Conservation (phyloP, 2,888 invertebrate species). For the Allolobophora icterica region DNA sequence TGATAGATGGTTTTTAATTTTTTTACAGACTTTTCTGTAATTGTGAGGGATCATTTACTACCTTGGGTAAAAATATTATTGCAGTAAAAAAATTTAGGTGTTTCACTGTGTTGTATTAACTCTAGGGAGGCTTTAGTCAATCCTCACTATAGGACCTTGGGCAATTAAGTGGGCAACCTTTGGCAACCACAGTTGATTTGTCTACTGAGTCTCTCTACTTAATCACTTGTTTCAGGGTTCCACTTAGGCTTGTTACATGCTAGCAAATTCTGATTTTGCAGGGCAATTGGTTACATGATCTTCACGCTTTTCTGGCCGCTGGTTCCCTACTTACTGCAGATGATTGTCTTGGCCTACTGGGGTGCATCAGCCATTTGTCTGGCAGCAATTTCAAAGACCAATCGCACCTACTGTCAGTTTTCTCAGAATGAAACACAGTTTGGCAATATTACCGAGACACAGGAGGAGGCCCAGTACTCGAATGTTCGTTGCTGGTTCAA, state of each 20-base stretch:
- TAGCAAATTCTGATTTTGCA: conserved; percentile 66
- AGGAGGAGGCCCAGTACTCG: background rate
- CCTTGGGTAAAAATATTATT: background rate
- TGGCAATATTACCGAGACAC: background rate
- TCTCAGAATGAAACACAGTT: background rate
- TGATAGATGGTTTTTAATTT: background rate
- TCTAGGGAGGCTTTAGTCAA: background rate
- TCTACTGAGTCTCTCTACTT: no score
- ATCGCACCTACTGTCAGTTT: conserved; percentile 13
- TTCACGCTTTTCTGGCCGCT: conserved; percentile 88
- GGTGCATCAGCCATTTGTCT: conserved; percentile 71
- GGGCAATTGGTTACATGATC: conserved; percentile 84
- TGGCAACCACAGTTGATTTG: background rate
- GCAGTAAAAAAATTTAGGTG: background rate
- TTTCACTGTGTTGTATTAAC: background rate
- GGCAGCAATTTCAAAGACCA: conserved; percentile 35
- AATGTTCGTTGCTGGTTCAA: conserved; percentile 1
- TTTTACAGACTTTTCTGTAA: background rate
- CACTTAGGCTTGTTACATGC: no score
- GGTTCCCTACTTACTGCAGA: conserved; percentile 84
- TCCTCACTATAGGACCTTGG: background rate
- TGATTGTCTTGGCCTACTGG: conserved; percentile 77
- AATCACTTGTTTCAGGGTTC: no score
- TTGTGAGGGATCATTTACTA: background rate
- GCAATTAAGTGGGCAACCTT: background rate